phyloP scores from a whole-genome alignment of 1,140 invertebrate species.

The Zelostemma sp. region DNA sequence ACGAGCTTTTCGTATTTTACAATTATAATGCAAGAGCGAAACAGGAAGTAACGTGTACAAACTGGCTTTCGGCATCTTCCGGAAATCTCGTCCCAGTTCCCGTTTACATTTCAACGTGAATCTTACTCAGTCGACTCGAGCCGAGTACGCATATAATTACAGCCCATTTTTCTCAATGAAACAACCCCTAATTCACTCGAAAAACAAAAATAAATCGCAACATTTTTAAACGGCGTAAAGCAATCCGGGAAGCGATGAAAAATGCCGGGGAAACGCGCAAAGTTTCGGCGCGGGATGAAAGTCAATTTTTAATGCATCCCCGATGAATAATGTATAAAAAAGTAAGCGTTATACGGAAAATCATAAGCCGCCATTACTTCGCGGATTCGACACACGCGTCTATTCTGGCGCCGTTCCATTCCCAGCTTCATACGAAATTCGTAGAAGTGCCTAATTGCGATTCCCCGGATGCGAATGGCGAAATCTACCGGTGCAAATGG shows the following conservation, averaged over 20 bases:
- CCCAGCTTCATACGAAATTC: conserved; percentile 21
- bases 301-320: not conserved
- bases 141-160: no score
- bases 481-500: not conserved
- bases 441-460: conserved; percentile 34
- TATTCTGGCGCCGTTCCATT: conserved; percentile 21
- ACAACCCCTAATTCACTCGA: no score
- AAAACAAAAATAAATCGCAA: no score
- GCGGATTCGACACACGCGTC: conserved; percentile 5
- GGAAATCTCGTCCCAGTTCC: no score
- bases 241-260: not conserved
- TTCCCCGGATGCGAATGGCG: conserved; percentile 18
- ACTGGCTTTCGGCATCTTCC: no score
- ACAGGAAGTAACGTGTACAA: no score
- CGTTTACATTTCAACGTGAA: no score
- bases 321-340: conserved; percentile 2
- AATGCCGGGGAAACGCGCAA: not conserved
- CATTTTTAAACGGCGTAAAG: no score
- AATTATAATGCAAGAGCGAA: no score
- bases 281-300: not conserved
- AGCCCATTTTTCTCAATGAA: no score
- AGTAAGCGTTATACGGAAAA: not conserved
- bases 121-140: no score
- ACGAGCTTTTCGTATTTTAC: no score
- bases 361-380: not conserved